Base-by-base conservation (phyloP, 2,113 vertebrate species). In the Microtus richardsoni region DNA sequence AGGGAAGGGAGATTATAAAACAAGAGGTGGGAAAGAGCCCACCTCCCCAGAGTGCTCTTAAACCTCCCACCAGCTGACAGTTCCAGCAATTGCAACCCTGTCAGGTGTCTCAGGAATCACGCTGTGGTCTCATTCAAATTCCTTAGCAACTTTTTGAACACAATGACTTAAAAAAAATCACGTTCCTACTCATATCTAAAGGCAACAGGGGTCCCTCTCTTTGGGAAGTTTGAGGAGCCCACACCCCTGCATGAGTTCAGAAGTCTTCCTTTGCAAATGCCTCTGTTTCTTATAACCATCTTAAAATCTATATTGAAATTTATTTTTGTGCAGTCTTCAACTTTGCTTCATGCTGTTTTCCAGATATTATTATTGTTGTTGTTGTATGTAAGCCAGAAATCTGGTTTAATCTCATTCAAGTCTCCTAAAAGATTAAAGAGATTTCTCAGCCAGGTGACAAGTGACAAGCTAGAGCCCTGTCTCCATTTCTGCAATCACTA, bases 41-140 rank as follows among this genome's bases (percentile, higher is more conserved):
- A 28, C 9, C 7, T 39, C 10, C 54, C 24, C 58, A 64, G 24
- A 64, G 26, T 66, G 60, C 2, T 64, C 16, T 47, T 33, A 84
- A 44, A 66, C 26, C 28, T 47, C 28, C 44, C 28, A 33, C 28
- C 39, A 47, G 39, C 1, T 33, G 17, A 85, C 28, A 33, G 19
- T 12, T 47, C 0, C 16, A 33, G 4, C 28, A 30, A 33, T 2
- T 39, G 7, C 0, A 33, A 21, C 33, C 28, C 2, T 66, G 14
- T 33, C 39, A 19, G 39, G 9, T 47, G 26, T 28, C n/a, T 41
- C 12, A 16, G 12, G 22, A 28, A 28, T 13, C n/a, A 41, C 2
- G 1, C n/a, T 28, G 9, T 52, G 1, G 22, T 21, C 26, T 85
- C 28, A 66, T 66, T 84, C 39, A 44, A 47, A 30, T 21, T 33